Evolutionary conservation across 2,888 invertebrate species (phyloP).

Genomic region (Girardia tigrina): DNA sequence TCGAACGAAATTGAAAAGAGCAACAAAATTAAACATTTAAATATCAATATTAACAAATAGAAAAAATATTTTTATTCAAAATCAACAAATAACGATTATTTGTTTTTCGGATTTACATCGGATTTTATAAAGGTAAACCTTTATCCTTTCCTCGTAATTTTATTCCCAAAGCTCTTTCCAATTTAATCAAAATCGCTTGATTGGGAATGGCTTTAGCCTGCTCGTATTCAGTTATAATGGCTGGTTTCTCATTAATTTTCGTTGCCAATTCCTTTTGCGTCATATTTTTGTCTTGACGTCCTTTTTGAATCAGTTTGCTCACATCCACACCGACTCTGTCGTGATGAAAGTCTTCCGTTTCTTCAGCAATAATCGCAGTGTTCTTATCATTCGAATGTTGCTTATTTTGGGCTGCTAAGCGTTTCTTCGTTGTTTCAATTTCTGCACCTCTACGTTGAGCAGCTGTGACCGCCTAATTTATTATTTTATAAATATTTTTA

Average conservation of each 20-base stretch:
- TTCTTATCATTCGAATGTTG: constrained; percentile 86
- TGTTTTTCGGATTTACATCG: too few species aligned
- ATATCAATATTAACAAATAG: too few species aligned
- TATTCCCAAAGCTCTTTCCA: constrained; percentile 78
- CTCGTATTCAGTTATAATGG: constrained; percentile 65
- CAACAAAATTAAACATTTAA: too few species aligned
- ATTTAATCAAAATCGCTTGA: constrained; percentile 82
- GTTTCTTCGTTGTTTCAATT: constrained; percentile 85
- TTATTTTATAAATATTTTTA: not conserved
- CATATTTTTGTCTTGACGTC: constrained; percentile 74
- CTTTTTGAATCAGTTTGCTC: constrained; percentile 85
- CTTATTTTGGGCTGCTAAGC: constrained; percentile 90
- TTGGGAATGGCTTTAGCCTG: constrained; percentile 93
- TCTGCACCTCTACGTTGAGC: constrained; percentile 78
- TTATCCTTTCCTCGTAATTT: constrained; percentile 89
- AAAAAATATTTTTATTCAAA: too few species aligned
- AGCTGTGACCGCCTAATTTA: constrained; percentile 49
- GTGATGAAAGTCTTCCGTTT: constrained; percentile 92
- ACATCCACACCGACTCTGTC: constrained; percentile 62
- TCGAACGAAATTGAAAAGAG: too few species aligned
- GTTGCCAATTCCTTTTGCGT: constrained; percentile 97
- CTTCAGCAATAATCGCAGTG: constrained; percentile 87
- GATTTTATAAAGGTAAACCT: constrained; percentile 59
- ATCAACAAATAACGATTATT: too few species aligned
- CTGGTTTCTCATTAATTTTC: constrained; percentile 77